Base-by-base conservation (phyloP, 37 sponge, comb jelly and placozoan genomes). In the Corticium candelabrum region DNA sequence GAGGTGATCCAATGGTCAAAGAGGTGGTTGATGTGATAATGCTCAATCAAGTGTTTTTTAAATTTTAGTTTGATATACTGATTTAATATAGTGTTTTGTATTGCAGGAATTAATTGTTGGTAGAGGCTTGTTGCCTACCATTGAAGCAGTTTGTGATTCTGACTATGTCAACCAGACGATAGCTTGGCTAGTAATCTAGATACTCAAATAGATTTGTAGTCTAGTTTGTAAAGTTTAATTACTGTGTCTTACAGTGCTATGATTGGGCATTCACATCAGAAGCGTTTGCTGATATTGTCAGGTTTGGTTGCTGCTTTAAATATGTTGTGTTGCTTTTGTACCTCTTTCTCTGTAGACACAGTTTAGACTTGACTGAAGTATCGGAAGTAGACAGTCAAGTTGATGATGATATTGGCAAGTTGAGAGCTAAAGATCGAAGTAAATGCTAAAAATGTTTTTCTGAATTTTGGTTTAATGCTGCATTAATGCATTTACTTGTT, bases 91-190 rank as follows among this genome's bases (percentile, higher is more conserved):
- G n/a, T n/a, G n/a, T n/a, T 56, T 11, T 73, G 72, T 36, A 41
- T 79, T 34, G 67, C 79, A 81, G 69, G 90, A 86, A 35, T n/a
- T 84, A 72, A 33, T 86, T 7, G 78, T 79, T 1, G 43, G 69
- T 41, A 79, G 83, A 35, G 68, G 84, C 0, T 81, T 91, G 68
- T 30, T 71, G 1, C 84, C 82, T 21, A 40, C 83, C 27, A 36
- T 80, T 21, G 40, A 84, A 5, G 38, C 71, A 15, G 67, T 90
- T 27, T 70, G 78, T 31, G 68, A 76, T n/a, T 78, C 87, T 35
- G 87, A 86, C 76, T 79, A 84, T 69, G 35, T 90, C 67, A 90
- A 90, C 76, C 33, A 76, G 4, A 77, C 84, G 0, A n/a, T 90
- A 74, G 69, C 84, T 1, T 43, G 77, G 40, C 27, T 90, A 82